Conservation (phyloP, 2,113 vertebrate genomes). For the Ranitomeya imitator region DNA sequence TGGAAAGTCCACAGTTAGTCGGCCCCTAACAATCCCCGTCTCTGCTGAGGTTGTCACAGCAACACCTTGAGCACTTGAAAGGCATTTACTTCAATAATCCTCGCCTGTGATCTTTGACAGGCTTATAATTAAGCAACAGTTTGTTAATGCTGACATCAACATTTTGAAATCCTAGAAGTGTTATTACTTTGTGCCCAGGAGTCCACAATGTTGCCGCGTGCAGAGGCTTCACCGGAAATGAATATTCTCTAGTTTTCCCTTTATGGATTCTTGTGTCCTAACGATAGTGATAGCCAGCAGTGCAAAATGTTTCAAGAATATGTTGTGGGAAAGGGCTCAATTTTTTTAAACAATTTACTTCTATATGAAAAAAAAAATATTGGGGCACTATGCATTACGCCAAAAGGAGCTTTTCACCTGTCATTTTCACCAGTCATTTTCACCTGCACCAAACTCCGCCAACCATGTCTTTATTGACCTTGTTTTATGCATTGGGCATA, state of each 20-base stretch:
- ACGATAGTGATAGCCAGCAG: not conserved
- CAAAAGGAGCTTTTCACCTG: no score
- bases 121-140: constrained; percentile 77
- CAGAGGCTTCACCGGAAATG: constrained; percentile 11
- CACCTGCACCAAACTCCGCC: no score
- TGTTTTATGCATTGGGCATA: no score
- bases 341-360: no score
- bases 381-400: no score
- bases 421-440: no score
- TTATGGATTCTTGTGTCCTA: not conserved
- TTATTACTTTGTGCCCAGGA: constrained; percentile 70
- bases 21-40: constrained; percentile 56
- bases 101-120: constrained; percentile 78
- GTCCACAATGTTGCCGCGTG: constrained; percentile 58
- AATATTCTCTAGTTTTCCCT: not conserved
- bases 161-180: constrained; percentile 67
- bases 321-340: no score
- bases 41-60: constrained; percentile 72
- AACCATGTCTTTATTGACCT: no score
- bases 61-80: constrained; percentile 75
- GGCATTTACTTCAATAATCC: constrained; percentile 78
- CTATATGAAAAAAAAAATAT: no score
- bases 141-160: constrained; percentile 76
- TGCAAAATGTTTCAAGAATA: not conserved
- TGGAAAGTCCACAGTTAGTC: constrained; percentile 64